These are phyloP conservation scores for Stomorhina lunata DNA, from an alignment of 2,888 invertebrate species.

Conservation along the genomic window DNA sequence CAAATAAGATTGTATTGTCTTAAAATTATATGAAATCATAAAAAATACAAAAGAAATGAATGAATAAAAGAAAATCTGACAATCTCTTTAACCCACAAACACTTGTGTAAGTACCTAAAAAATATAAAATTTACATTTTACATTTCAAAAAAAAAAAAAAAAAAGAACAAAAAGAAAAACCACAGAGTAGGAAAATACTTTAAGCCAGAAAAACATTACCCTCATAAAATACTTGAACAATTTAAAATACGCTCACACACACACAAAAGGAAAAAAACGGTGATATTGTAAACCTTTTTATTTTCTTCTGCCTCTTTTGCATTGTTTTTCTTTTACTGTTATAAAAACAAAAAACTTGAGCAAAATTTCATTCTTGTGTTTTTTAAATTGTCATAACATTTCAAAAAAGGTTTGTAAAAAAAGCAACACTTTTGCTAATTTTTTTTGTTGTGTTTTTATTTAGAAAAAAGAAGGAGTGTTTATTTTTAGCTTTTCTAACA, in stretches of 20 bases:
- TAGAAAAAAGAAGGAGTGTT: too few relatives aligned
- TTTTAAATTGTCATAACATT: constrained; percentile 36
- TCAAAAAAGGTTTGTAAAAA: constrained; percentile 37
- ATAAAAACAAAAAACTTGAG: not conserved
- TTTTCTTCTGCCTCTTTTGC: not conserved
- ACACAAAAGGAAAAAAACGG: too few relatives aligned
- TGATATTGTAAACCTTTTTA: constrained; percentile 56
- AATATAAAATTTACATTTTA: constrained; percentile 34
- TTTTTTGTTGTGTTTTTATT: not conserved
- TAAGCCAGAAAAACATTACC: constrained; percentile 24
- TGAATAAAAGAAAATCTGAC: constrained; percentile 16
- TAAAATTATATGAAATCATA: constrained; percentile 45
- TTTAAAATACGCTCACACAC: constrained; percentile 37
- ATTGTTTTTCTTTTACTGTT: constrained; percentile 7
- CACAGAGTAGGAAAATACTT: not conserved
- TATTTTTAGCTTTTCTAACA: too few relatives aligned
- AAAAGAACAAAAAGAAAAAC: not conserved
- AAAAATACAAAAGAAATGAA: constrained; percentile 1
- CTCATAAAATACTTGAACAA: constrained; percentile 19
- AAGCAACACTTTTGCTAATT: not conserved
- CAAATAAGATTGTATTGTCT: constrained; percentile 59
- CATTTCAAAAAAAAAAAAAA: constrained; percentile 1
- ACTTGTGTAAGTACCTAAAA: constrained; percentile 34
- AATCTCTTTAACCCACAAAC: constrained; percentile 54
- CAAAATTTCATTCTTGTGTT: not conserved